These are phyloP conservation scores for Pissodes strobi DNA, from an alignment of 1,140 invertebrate species.

Conservation along the genomic window DNA sequence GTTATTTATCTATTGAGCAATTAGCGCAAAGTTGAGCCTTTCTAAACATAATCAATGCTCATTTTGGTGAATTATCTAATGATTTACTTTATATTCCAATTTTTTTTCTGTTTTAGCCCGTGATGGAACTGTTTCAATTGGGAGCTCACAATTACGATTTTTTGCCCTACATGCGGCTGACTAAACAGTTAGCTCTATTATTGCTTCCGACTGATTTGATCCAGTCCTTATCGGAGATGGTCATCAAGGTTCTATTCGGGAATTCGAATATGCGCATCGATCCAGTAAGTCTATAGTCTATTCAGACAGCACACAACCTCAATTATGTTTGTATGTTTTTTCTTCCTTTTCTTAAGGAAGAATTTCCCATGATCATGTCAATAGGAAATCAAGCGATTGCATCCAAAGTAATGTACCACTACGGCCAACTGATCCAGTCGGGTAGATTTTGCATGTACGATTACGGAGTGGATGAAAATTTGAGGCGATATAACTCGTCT, in stretches of 20 bases:
- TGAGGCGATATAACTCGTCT: conserved; percentile 3
- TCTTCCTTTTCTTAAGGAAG: conserved; percentile 6
- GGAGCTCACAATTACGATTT: background rate
- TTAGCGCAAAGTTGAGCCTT: too few relatives aligned
- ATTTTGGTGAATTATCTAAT: too few relatives aligned
- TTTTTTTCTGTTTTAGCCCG: background rate
- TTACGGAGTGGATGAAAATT: conserved; percentile 18
- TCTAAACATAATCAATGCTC: too few relatives aligned
- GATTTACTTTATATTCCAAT: too few relatives aligned
- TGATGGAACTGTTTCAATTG: background rate
- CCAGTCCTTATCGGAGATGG: background rate
- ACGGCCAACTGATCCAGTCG: background rate
- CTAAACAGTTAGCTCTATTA: background rate
- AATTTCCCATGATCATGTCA: background rate
- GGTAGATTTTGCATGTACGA: conserved; percentile 16
- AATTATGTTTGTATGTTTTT: background rate
- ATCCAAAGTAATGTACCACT: conserved; percentile 4
- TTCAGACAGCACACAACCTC: too few relatives aligned
- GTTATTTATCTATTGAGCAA: too few relatives aligned
- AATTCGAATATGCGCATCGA: background rate
- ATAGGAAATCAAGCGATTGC: background rate
- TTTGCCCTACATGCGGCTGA: background rate
- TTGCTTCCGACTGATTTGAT: background rate
- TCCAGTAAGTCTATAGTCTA: too few relatives aligned
- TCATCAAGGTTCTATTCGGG: background rate